phyloP scores from a whole-genome alignment of 2,888 invertebrate genomes.

The Cheilosia pagana region DNA sequence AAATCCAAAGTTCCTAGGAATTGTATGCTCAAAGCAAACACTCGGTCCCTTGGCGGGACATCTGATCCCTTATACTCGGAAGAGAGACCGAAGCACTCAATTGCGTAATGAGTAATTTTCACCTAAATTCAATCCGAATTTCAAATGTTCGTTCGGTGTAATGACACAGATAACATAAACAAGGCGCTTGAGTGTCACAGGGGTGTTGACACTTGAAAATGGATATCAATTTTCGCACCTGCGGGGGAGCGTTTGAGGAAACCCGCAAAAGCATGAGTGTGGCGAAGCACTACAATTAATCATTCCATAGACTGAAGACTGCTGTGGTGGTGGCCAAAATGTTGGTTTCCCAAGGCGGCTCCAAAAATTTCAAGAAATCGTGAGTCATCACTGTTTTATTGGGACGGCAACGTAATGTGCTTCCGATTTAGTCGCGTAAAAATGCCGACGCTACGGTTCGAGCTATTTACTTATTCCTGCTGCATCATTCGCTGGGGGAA shows the following conservation, averaged over 20 bases:
- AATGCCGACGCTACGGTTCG: constrained; percentile 52
- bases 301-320: constrained; percentile 29
- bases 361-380: constrained; percentile 48
- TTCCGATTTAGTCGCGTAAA: constrained; percentile 65
- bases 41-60: constrained; percentile 47
- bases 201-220: constrained; percentile 45
- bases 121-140: constrained; percentile 45
- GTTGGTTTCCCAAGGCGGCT: constrained; percentile 28
- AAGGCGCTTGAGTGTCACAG: constrained; percentile 9
- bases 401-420: constrained; percentile 32
- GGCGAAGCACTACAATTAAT: constrained; percentile 40
- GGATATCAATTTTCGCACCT: constrained; percentile 44
- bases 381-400: constrained; percentile 55
- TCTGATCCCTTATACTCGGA: constrained; percentile 46
- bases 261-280: constrained; percentile 1
- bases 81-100: constrained; percentile 22
- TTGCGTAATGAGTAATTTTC: constrained; percentile 52
- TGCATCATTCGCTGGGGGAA: constrained; percentile 53
- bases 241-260: not conserved
- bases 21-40: constrained; percentile 48
- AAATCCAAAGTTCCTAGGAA: constrained; percentile 48
- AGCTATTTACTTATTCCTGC: constrained; percentile 62
- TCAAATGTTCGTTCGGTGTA: constrained; percentile 40
- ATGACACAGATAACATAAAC: constrained; percentile 53
- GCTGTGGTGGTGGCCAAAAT: constrained; percentile 11